Base-by-base conservation (phyloP, 1,140 invertebrate genomes). In the Acarapis woodi region DNA sequence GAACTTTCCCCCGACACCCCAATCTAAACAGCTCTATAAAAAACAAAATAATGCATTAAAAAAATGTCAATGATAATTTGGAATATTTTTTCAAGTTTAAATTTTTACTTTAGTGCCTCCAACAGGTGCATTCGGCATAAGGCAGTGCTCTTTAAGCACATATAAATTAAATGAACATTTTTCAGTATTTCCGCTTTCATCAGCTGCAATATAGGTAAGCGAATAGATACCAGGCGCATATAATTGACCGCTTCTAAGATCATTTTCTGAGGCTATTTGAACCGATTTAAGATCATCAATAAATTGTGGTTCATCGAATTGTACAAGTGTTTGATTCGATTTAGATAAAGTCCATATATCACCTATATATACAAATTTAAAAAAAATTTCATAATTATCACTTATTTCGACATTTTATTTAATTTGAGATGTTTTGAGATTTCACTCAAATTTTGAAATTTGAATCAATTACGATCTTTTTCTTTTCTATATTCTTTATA, bases 141-240 rank as follows among this genome's bases (percentile, higher is more conserved):
- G 77, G 52, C 85, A 93, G 56, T 87, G 85, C 49, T 87, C 77
- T 44, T 76, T 67, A 25, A 85, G 52, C 14, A 90, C 67, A 39
- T 83, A 83, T 37, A 94, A 75, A 53, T 79, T 85, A 58, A 96
- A 96, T 37, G 68, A 70, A 53, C 88, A 96, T 14, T 68, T 71
- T 2, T 78, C 87, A 19, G 74, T 68, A 49, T 90, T 93, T 40
- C 77, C 79, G 33, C 71, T 71, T 35, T 70, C 71, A 60, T 94
- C 85, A 40, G 71, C 73, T 30, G 82, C 87, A 3, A 90, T 70
- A 49, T 94, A 94, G 16, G 78, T 76, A 35, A 94, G 76, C 36
- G 78, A 71, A 50, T 93, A 88, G 19, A 69, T 70, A 43, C 87
- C 88, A 77, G 78, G 85, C 1, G 79, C 60, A 6, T 93, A 62